Evolutionary conservation across 2,113 vertebrate genomes (phyloP).

Genomic region (Colius striatus): DNA sequence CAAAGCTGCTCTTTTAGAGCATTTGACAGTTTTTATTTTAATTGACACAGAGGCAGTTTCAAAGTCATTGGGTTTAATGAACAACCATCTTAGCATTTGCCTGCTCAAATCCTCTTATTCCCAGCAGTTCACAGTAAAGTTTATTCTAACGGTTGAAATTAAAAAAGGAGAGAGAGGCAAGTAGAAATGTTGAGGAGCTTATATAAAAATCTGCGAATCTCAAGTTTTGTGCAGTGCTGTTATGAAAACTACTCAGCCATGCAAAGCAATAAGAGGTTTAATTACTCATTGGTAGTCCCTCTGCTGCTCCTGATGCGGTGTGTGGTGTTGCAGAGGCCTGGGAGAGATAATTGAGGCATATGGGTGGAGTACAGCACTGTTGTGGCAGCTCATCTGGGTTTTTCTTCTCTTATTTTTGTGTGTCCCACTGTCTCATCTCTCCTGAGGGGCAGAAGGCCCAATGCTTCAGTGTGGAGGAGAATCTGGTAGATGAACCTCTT

Average conservation of each 20-base stretch:
- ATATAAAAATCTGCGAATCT: constrained; percentile 49
- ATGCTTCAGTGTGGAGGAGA: not conserved
- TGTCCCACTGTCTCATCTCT: not conserved
- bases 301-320: constrained; percentile 30
- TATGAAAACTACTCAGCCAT: constrained; percentile 57
- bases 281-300: constrained; percentile 32
- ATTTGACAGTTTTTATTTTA: constrained; percentile 71
- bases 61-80: constrained; percentile 61
- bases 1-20: constrained; percentile 45
- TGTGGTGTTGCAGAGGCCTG: constrained; percentile 53
- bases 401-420: not conserved
- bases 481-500: not conserved
- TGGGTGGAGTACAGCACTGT: constrained; percentile 23
- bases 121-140: constrained; percentile 55
- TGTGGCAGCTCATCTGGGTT: constrained; percentile 21
- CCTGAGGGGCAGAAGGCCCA: not conserved
- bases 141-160: constrained; percentile 57
- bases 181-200: constrained; percentile 52
- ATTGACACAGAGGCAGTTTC: constrained; percentile 61
- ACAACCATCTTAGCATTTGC: constrained; percentile 63
- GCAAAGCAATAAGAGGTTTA: constrained; percentile 49
- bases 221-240: constrained; percentile 32
- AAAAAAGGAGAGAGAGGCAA: constrained; percentile 63
- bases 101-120: constrained; percentile 45
- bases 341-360: constrained; percentile 66